Evolutionary conservation across 2,888 invertebrate species (phyloP).

Genomic region (Bhutanitis thaidina): DNA sequence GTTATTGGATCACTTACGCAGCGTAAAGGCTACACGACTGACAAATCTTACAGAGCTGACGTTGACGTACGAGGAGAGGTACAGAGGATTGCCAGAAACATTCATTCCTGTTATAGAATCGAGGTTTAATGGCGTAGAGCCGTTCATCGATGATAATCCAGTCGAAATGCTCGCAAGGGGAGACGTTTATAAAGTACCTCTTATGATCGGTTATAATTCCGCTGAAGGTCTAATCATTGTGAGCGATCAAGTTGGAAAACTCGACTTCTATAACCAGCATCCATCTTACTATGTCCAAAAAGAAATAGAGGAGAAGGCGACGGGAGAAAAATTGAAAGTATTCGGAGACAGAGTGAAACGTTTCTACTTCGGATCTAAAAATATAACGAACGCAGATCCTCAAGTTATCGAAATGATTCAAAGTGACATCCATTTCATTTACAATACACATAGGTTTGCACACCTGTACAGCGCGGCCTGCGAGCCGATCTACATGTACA

Average conservation of each 20-base stretch:
- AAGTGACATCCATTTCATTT: constrained; percentile 40
- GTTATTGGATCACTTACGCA: constrained; percentile 31
- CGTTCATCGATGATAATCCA: constrained; percentile 45
- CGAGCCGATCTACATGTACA: constrained; percentile 44
- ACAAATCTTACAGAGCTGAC: constrained; percentile 36
- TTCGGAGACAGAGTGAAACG: constrained; percentile 43
- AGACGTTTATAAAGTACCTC: constrained; percentile 41
- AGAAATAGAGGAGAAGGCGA: constrained; percentile 37
- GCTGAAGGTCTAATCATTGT: constrained; percentile 47
- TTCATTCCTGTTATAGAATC: constrained; percentile 54
- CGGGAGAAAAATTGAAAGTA: constrained; percentile 33
- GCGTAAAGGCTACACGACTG: constrained; percentile 39
- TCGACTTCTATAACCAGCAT: constrained; percentile 35
- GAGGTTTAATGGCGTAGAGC: constrained; percentile 37
- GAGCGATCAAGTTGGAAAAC: constrained; percentile 32
- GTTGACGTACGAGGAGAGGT: constrained; percentile 43
- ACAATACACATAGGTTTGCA: constrained; percentile 45
- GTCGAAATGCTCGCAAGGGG: constrained; percentile 35
- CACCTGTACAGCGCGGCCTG: constrained; percentile 34
- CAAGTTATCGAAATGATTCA: constrained; percentile 37
- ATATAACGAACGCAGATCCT: constrained; percentile 31
- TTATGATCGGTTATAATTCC: constrained; percentile 52
- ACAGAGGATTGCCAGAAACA: constrained; percentile 43
- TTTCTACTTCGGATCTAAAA: constrained; percentile 43
- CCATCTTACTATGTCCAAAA: constrained; percentile 43